A percentile compares a stretch with the other conserved stretches of the same genome.
Evolutionary conservation across 2,888 invertebrate genomes (phyloP).

Genomic region (Dryobota labecula): DNA sequence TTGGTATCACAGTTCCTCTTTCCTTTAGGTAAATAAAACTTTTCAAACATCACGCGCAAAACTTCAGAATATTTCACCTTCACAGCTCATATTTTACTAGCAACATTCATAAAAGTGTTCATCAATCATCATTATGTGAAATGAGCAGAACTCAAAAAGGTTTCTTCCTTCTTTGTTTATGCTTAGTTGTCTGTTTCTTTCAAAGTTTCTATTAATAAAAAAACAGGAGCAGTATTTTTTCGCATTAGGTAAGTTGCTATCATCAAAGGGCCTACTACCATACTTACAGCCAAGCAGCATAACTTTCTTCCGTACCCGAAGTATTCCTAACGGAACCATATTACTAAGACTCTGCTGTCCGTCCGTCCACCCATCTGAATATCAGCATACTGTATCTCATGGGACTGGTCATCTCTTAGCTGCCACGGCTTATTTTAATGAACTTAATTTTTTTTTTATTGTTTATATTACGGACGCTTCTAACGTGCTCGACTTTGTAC

Average conservation of each 20-base stretch:
- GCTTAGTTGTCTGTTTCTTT: slow-evolving; percentile 18
- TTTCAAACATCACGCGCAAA: slow-evolving; percentile 4
- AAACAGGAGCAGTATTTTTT: not conserved
- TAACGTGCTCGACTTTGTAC: too few species aligned
- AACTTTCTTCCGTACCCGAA: too few species aligned
- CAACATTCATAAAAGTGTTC: slow-evolving; percentile 37
- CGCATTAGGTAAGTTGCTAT: not conserved
- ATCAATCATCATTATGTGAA: slow-evolving; percentile 50
- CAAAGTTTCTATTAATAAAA: slow-evolving; percentile 12
- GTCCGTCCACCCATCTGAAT: too few species aligned
- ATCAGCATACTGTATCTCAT: too few species aligned
- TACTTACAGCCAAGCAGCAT: not conserved
- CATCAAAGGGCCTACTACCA: not conserved
- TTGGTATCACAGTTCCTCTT: not conserved
- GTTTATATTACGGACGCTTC: too few species aligned
- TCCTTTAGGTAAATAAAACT: not conserved
- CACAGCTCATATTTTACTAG: slow-evolving; percentile 26
- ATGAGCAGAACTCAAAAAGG: slow-evolving; percentile 29
- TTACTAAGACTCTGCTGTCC: too few species aligned
- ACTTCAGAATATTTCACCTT: slow-evolving; percentile 19
- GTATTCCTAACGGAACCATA: too few species aligned
- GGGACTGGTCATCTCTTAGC: too few species aligned
- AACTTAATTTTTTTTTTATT: too few species aligned
- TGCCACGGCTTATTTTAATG: too few species aligned
- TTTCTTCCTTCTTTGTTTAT: slow-evolving; percentile 29